Evolutionary conservation across 2,113 vertebrate genomes (phyloP).

Genomic region (Bubo scandiacus): DNA sequence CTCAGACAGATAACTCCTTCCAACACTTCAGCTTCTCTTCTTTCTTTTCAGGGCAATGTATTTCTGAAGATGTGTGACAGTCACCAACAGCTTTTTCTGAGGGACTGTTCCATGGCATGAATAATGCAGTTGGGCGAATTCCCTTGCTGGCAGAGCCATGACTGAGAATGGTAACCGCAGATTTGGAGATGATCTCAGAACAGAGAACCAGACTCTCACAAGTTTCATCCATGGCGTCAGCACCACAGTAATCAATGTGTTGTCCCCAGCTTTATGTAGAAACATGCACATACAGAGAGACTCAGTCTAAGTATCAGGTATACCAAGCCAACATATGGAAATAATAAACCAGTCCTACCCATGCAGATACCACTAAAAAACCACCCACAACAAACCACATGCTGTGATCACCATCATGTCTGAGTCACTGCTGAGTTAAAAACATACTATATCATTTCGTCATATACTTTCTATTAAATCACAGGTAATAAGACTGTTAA

Average conservation of each 20-base stretch:
- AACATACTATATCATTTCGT: background rate
- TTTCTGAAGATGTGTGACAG: background rate
- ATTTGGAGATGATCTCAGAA: background rate
- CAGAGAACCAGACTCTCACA: background rate
- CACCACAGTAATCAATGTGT: background rate
- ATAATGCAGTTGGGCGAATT: background rate
- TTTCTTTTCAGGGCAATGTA: background rate
- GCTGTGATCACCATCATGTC: background rate
- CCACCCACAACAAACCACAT: background rate
- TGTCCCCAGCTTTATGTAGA: background rate
- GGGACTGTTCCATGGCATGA: background rate
- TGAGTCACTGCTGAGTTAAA: background rate
- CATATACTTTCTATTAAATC: background rate
- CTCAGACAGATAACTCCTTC: background rate
- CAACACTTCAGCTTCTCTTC: background rate
- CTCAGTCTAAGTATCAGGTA: background rate
- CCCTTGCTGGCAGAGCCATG: background rate
- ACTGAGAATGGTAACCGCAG: background rate
- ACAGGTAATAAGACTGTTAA: background rate
- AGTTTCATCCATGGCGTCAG: background rate
- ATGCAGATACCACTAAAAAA: background rate
- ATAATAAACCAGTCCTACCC: background rate
- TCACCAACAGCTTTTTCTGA: background rate
- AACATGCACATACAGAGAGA: background rate
- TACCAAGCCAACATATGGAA: background rate